A percentile compares a stretch with the other conserved stretches of the same genome.
phyloP scores from a whole-genome alignment of 2,888 invertebrate genomes.

The Trachelus tabidus region DNA sequence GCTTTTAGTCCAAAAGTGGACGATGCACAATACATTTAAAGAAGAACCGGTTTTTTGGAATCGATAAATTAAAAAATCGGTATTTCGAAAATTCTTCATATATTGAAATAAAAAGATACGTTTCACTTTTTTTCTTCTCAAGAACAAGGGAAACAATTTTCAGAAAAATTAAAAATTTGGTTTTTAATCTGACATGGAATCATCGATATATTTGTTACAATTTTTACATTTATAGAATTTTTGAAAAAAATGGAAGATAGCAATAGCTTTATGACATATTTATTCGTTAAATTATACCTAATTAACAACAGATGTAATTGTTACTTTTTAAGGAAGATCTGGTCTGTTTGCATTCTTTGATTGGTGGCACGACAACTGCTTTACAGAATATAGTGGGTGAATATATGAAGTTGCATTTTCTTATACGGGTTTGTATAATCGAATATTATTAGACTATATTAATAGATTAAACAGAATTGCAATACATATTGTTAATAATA shows the following conservation, averaged over 20 bases:
- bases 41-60: too few relatives aligned
- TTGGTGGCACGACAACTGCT: slow-evolving; percentile 71
- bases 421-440: slow-evolving; percentile 69
- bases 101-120: too few relatives aligned
- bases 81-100: too few relatives aligned
- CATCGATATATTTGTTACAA: neutral
- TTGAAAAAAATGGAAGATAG: neutral
- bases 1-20: too few relatives aligned
- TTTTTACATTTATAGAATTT: neutral
- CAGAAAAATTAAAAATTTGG: too few relatives aligned
- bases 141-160: too few relatives aligned
- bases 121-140: too few relatives aligned
- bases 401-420: slow-evolving; percentile 71
- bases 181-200: too few relatives aligned
- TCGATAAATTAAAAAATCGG: too few relatives aligned
- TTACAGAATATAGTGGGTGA: slow-evolving; percentile 72
- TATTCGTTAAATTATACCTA: too few relatives aligned
- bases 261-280: neutral
- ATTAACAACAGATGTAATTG: neutral
- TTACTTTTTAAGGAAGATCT: slow-evolving; percentile 57
- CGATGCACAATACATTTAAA: too few relatives aligned
- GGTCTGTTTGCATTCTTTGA: slow-evolving; percentile 62
- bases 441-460: neutral
- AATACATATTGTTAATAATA: neutral
- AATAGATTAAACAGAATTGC: neutral